A percentile compares a stretch with the other conserved stretches of the same genome.
These are phyloP conservation scores for Oithona nana DNA, from an alignment of 2,888 invertebrate genomes.

Conservation along the genomic window DNA sequence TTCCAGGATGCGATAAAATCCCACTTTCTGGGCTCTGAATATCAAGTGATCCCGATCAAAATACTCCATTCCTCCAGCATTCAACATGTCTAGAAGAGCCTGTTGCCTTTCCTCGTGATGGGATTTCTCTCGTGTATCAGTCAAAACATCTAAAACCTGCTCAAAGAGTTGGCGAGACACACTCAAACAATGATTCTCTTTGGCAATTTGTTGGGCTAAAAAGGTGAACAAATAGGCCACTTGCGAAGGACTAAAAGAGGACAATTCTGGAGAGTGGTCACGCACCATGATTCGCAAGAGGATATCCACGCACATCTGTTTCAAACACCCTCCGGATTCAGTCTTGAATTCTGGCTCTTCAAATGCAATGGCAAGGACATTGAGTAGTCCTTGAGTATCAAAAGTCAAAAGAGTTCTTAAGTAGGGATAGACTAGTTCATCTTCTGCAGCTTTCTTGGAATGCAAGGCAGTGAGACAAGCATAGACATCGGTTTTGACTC, in stretches of 20 bases:
- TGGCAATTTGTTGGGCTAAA: slow-evolving; percentile 42
- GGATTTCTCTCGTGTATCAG: slow-evolving; percentile 28
- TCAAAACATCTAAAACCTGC: slow-evolving; percentile 33
- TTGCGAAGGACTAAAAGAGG: slow-evolving; percentile 32
- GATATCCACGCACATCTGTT: slow-evolving; percentile 57
- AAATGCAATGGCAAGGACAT: slow-evolving; percentile 64
- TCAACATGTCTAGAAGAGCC: slow-evolving; percentile 47
- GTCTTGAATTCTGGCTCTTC: slow-evolving; percentile 56
- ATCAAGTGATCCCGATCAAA: slow-evolving; percentile 40
- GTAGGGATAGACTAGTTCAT: slow-evolving; percentile 48
- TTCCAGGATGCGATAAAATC: slow-evolving; percentile 49
- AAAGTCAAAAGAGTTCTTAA: slow-evolving; percentile 39
- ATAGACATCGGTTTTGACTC: slow-evolving; percentile 53
- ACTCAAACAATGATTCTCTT: slow-evolving; percentile 33
- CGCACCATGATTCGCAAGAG: slow-evolving; percentile 35
- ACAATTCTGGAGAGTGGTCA: slow-evolving; percentile 15
- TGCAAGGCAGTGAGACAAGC: slow-evolving; percentile 48
- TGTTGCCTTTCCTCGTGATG: slow-evolving; percentile 46
- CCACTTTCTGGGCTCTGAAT: slow-evolving; percentile 40
- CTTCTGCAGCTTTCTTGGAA: slow-evolving; percentile 37
- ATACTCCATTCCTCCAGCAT: slow-evolving; percentile 36
- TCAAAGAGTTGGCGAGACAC: slow-evolving; percentile 23
- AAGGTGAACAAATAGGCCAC: slow-evolving; percentile 44
- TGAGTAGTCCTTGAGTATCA: slow-evolving; percentile 64
- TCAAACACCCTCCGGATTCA: slow-evolving; percentile 46